These are phyloP conservation scores for Artibeus lituratus DNA, from an alignment of 2,797 vertebrate genomes.

Conservation along the genomic window DNA sequence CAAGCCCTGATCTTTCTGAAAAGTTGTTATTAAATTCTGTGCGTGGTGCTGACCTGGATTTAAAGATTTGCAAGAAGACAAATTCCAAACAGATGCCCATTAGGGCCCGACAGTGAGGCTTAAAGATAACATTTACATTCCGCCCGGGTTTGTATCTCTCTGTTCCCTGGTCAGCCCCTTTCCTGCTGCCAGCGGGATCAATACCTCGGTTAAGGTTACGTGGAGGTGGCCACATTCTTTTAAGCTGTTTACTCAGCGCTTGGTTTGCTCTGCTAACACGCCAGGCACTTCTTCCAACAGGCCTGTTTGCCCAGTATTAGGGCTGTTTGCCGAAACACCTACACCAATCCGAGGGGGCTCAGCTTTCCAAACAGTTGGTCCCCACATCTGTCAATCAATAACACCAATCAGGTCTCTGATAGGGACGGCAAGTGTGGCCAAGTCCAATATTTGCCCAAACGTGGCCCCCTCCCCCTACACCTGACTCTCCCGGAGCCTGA, in stretches of 20 bases:
- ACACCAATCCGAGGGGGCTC: slow-evolving; percentile 87
- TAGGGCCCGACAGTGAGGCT: slow-evolving; percentile 76
- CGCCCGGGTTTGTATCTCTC: slow-evolving; percentile 74
- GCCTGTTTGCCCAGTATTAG: slow-evolving; percentile 91
- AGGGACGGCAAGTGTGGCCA: slow-evolving; percentile 85
- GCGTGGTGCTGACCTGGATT: slow-evolving; percentile 73
- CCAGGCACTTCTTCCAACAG: slow-evolving; percentile 85
- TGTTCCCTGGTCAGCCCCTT: slow-evolving; percentile 71
- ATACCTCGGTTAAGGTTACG: slow-evolving; percentile 90
- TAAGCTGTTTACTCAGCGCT: slow-evolving; percentile 91
- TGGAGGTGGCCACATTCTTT: slow-evolving; percentile 90
- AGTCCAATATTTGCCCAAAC: slow-evolving; percentile 90
- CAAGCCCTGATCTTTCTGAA: slow-evolving; percentile 54
- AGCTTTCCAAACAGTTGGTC: slow-evolving; percentile 84
- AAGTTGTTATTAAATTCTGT: slow-evolving; percentile 79
- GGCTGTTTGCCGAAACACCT: slow-evolving; percentile 90
- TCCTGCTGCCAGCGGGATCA: slow-evolving; percentile 84
- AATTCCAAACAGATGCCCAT: slow-evolving; percentile 80
- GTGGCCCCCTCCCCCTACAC: slow-evolving; percentile 78
- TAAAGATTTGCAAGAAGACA: slow-evolving; percentile 76
- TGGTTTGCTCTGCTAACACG: slow-evolving; percentile 92
- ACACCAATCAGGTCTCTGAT: slow-evolving; percentile 87
- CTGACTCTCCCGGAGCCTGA: slow-evolving; percentile 34
- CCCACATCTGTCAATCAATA: slow-evolving; percentile 87
- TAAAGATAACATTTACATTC: slow-evolving; percentile 85